phyloP scores from a whole-genome alignment of 1,140 invertebrate species.

The Daktulosphaira vitifoliae region DNA sequence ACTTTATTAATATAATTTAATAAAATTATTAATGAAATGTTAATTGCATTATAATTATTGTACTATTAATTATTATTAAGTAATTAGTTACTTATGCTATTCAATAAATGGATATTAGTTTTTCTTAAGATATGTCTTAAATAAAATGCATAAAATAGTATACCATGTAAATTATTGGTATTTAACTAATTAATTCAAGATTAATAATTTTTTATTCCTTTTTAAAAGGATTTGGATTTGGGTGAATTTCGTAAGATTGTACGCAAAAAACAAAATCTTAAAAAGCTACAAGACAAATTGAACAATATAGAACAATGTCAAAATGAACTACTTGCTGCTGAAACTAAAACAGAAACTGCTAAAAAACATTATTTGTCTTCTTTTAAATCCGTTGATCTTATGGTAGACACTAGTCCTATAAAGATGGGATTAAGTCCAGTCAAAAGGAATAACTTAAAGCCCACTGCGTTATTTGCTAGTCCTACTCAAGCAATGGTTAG shows the following conservation, averaged over 20 bases:
- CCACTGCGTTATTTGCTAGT: conserved; percentile 6
- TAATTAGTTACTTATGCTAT: too few species aligned
- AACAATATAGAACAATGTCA: conserved; percentile 14
- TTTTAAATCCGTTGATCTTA: conserved; percentile 23
- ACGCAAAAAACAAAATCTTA: conserved; percentile 12
- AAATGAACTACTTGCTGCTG: not conserved
- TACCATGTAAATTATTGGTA: too few species aligned
- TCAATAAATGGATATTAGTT: too few species aligned
- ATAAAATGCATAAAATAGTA: too few species aligned
- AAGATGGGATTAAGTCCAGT: conserved; percentile 10
- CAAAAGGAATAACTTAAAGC: conserved; percentile 6
- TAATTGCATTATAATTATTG: too few species aligned
- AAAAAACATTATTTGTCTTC: conserved; percentile 27
- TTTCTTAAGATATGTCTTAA: too few species aligned
- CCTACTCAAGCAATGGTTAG: conserved; percentile 1
- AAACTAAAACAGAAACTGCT: conserved; percentile 5
- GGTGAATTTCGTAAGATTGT: conserved; percentile 28
- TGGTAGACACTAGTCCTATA: conserved; percentile 11
- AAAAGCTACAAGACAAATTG: conserved; percentile 19
- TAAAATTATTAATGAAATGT: not conserved
- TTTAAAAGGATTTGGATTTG: conserved; percentile 30
- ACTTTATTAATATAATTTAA: not conserved
- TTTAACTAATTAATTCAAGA: too few species aligned
- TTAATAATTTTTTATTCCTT: too few species aligned
- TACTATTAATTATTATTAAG: too few species aligned